These are phyloP conservation scores for Athene cunicularia DNA, from an alignment of 2,113 vertebrate genomes.

Conservation along the genomic window DNA sequence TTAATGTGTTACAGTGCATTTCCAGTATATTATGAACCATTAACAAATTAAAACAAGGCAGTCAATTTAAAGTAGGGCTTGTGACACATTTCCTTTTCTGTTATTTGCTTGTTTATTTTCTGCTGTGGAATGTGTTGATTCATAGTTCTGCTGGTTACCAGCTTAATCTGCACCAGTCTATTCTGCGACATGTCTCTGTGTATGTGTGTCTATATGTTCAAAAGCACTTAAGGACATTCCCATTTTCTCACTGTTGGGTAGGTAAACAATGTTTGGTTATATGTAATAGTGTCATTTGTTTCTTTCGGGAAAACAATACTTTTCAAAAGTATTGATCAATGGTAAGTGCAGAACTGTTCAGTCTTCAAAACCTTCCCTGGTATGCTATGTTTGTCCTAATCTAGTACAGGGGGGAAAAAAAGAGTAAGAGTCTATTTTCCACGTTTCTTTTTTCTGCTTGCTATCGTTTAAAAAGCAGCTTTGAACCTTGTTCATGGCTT, in stretches of 20 bases:
- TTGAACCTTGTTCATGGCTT: conserved; percentile 68
- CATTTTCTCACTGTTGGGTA: conserved; percentile 16
- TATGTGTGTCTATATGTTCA: neutral
- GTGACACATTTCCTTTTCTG: neutral
- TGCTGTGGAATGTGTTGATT: conserved; percentile 13
- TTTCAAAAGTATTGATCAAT: conserved; percentile 17
- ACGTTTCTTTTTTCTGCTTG: conserved; percentile 52
- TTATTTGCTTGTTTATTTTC: conserved; percentile 39
- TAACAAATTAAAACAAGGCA: conserved; percentile 25
- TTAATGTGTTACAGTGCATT: conserved; percentile 12
- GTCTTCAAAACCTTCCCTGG: neutral
- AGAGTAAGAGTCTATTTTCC: conserved; percentile 43
- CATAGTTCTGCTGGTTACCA: neutral
- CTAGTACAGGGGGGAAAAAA: neutral
- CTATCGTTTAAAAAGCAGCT: conserved; percentile 66
- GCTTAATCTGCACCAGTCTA: neutral
- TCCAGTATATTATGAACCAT: conserved; percentile 11
- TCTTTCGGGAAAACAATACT: conserved; percentile 21
- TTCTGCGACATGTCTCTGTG: neutral
- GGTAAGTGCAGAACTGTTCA: neutral
- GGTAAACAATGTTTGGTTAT: conserved; percentile 19
- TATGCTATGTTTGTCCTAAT: conserved; percentile 43
- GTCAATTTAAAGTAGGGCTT: conserved; percentile 15
- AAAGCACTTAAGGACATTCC: conserved; percentile 13
- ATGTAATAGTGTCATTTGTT: neutral